Conservation (phyloP, 2,888 invertebrate genomes). For the Lithophane semibrunnea region DNA sequence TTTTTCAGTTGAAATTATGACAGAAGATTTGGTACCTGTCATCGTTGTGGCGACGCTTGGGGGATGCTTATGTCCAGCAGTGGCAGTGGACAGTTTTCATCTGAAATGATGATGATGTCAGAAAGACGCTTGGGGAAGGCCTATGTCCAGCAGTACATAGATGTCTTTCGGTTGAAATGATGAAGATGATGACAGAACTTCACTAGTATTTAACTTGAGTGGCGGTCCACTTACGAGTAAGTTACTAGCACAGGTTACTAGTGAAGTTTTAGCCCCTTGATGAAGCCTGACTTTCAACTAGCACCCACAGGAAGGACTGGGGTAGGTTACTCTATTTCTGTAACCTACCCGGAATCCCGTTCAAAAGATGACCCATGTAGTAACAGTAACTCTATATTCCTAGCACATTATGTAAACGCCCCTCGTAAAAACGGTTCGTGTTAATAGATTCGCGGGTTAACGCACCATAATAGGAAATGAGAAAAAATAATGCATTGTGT, state of each 20-base stretch:
- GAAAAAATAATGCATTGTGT: constrained; percentile 59
- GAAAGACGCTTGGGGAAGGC: background rate
- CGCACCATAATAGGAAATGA: constrained; percentile 54
- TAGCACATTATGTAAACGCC: constrained; percentile 34
- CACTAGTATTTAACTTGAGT: no score
- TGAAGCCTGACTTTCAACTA: background rate
- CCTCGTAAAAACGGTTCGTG: constrained; percentile 32
- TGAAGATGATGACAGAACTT: background rate
- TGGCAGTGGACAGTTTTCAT: no score
- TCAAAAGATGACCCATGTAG: background rate
- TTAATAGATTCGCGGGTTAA: constrained; percentile 51
- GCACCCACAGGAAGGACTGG: background rate
- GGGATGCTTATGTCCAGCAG: no score
- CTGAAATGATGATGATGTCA: no score
- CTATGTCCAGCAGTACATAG: background rate
- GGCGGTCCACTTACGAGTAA: no score
- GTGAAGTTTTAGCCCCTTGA: background rate
- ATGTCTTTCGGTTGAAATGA: background rate
- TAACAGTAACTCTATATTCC: constrained; percentile 5
- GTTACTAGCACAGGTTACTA: no score
- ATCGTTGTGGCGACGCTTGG: no score
- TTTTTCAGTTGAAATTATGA: no score
- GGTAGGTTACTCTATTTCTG: background rate
- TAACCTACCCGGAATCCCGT: background rate
- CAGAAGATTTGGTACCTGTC: no score